Evolutionary conservation across 2,888 invertebrate genomes (phyloP), one percentile per base, ranked within the genome.

Genomic region (Leucophora obtusa): DNA sequence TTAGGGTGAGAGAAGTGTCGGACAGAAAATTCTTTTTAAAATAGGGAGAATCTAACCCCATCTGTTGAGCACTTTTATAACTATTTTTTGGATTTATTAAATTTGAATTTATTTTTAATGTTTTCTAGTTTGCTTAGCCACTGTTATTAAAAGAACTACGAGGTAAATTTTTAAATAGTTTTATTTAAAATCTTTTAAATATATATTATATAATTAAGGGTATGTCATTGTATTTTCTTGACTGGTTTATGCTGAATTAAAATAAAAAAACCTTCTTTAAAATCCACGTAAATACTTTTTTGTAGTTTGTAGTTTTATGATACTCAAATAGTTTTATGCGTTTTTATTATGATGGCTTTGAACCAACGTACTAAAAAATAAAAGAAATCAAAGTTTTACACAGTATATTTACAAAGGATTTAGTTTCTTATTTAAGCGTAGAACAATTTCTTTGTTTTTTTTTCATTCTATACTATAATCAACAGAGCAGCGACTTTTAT

Each of bases 241-340:
- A 86, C 86, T 87, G 84, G 84, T 87, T 86, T 87, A 86, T 87
- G 87, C 84, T 87, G 70, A 83, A 72, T 58, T 62, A 69, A 62
- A 68, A 68, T 24, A 28, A 7, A 3, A 51, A 58, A 59, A 47
- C 51, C 15, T 24, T 17, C 15, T 15, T 7, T 5, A 43, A 33
- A 68, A 74, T 53, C 60, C 68, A 66, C 60, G 68, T 54, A 60
- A 68, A 74, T 60, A 74, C 53, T 74, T 38, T 7, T 38, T 38
- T 38, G 38, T 38, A 38, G 11, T 62, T 54, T 54, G 38, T 43
- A 47, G 47, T 62, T 54, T 75, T 62, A 69, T 69, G 50, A 77
- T 43, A 71, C 71, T 77, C 71, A 71, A 71, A 77, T 71, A 77
- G 77, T 77, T 71, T 71, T 77, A 77, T 77, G 70, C 77, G 71